Evolutionary conservation across 2,888 invertebrate genomes (phyloP).

Genomic region (Seladonia tumulorum): DNA sequence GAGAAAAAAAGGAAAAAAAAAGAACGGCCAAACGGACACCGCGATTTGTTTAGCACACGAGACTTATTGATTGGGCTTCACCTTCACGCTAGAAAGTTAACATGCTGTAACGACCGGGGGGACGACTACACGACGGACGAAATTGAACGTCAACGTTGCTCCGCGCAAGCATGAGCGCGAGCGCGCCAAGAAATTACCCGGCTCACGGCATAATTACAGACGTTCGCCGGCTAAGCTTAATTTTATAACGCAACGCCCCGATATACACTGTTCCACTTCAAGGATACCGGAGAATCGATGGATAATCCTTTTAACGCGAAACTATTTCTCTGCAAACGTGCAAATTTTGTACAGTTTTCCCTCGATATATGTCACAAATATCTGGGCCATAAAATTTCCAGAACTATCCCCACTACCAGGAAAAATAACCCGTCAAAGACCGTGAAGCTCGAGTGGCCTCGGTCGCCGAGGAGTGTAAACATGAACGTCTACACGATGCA

Average conservation of each 20-base stretch:
- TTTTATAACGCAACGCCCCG: constrained; percentile 30
- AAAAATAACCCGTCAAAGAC: too few species aligned
- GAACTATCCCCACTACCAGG: too few species aligned
- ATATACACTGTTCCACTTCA: background rate
- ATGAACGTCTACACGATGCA: too few species aligned
- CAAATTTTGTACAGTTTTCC: background rate
- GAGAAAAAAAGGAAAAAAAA: background rate
- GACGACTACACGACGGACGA: constrained; percentile 36
- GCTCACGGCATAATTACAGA: constrained; percentile 58
- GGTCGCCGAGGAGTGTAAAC: too few species aligned
- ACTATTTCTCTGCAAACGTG: background rate
- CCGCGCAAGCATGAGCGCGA: background rate
- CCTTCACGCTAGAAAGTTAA: constrained; percentile 63
- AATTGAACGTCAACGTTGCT: constrained; percentile 62
- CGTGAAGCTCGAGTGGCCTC: too few species aligned
- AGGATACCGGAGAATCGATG: constrained; percentile 4
- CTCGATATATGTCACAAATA: too few species aligned
- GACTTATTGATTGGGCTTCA: constrained; percentile 45
- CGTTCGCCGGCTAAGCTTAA: constrained; percentile 38
- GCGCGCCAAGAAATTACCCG: constrained; percentile 54
- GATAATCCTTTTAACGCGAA: constrained; percentile 1
- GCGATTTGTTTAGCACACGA: constrained; percentile 50
- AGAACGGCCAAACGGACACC: background rate
- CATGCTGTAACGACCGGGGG: constrained; percentile 42
- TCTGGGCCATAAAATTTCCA: too few species aligned